phyloP scores from a whole-genome alignment of 2,797 vertebrate genomes.

The Gymnopithys bicolor region DNA sequence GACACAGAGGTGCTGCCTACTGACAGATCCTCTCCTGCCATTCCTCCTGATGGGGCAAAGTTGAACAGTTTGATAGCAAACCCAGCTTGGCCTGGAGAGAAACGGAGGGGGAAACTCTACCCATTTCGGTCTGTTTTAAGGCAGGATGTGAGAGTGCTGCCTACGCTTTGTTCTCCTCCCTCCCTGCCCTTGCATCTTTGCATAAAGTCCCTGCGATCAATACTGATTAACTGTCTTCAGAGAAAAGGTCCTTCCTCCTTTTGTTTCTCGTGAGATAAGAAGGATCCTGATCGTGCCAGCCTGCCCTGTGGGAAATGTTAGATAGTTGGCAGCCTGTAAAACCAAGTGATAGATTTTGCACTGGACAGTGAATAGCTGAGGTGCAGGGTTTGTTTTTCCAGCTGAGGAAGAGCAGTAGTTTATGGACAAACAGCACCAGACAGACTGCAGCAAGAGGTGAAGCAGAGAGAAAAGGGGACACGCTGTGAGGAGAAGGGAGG shows the following conservation, averaged over 20 bases:
- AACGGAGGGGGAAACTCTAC: not conserved
- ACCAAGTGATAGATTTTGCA: not conserved
- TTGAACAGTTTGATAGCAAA: not conserved
- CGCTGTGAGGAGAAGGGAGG: not conserved
- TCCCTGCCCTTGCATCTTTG: not conserved
- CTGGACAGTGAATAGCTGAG: not conserved
- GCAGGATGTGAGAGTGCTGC: not conserved
- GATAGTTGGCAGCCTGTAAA: not conserved
- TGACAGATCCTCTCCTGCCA: not conserved
- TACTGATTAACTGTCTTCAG: slow-evolving; percentile 8
- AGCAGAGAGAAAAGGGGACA: not conserved
- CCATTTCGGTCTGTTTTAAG: not conserved
- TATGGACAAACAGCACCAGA: not conserved
- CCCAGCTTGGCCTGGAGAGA: not conserved
- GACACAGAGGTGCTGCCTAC: not conserved
- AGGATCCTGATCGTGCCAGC: not conserved
- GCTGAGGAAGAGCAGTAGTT: not conserved
- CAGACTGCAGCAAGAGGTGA: not conserved
- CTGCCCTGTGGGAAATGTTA: not conserved
- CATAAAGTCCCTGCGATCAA: not conserved
- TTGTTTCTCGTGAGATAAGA: slow-evolving; percentile 26
- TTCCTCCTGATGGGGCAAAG: not conserved
- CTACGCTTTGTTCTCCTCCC: not conserved
- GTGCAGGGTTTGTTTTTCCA: not conserved
- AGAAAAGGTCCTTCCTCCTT: not conserved